These are phyloP conservation scores for Corythucha ciliata DNA, from an alignment of 2,888 invertebrate genomes.

Conservation along the genomic window DNA sequence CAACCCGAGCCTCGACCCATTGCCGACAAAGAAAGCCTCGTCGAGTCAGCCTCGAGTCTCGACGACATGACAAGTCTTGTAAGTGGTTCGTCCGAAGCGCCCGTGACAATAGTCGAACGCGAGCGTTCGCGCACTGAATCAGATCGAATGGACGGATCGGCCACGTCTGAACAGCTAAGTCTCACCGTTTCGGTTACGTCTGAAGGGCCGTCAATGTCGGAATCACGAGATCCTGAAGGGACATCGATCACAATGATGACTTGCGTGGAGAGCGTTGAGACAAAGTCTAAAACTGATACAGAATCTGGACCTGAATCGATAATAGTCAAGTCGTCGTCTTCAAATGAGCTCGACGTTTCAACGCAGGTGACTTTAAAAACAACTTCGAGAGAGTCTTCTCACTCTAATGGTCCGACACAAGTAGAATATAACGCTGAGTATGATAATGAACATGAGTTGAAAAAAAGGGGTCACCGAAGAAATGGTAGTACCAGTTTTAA, in stretches of 20 bases:
- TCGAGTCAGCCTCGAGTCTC: slow-evolving; percentile 49
- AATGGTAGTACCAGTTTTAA: slow-evolving; percentile 47
- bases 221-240: slow-evolving; percentile 29
- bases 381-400: slow-evolving; percentile 30
- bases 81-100: slow-evolving; percentile 41
- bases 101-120: slow-evolving; percentile 43
- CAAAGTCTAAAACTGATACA: slow-evolving; percentile 19
- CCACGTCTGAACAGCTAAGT: slow-evolving; percentile 39
- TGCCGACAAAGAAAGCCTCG: slow-evolving; percentile 44
- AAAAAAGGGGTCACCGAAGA: slow-evolving; percentile 45
- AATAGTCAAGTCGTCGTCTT: slow-evolving; percentile 46
- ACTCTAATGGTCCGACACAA: slow-evolving; percentile 46
- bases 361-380: slow-evolving; percentile 49
- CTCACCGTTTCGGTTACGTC: slow-evolving; percentile 44
- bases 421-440: slow-evolving; percentile 45
- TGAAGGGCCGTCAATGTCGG: slow-evolving; percentile 42
- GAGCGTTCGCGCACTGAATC: slow-evolving; percentile 44
- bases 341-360: slow-evolving; percentile 46
- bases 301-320: slow-evolving; percentile 43
- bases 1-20: slow-evolving; percentile 48
- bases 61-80: slow-evolving; percentile 50
- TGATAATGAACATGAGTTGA: slow-evolving; percentile 42
- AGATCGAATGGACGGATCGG: slow-evolving; percentile 41
- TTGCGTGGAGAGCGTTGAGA: not conserved
- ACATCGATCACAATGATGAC: slow-evolving; percentile 16